Base-by-base conservation (phyloP, 2,113 vertebrate species). In the Hiodon alosoides region DNA sequence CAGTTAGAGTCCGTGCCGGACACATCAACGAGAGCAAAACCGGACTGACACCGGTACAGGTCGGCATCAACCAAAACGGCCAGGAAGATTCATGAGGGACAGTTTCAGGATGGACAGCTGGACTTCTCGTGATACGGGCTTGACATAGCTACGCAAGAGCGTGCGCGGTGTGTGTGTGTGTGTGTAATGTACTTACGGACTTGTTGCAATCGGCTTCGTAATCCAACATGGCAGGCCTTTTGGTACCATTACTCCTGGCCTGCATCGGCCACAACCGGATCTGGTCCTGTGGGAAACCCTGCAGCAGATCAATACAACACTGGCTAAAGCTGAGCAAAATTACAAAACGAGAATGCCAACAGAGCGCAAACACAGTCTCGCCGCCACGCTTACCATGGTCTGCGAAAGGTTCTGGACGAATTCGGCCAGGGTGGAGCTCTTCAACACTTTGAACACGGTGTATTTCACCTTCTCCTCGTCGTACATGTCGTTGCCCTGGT, bases 191-290 rank as follows among this genome's bases (percentile, higher is more conserved):
- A 88, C 87, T 93, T 85, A 99, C 96, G 74, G 97, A 97, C 90
- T 98, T 98, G 90, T 89, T 98, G 90, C 95, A 95, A 78, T 99
- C 97, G 0, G 95, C 96, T 90, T 98, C 97, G 10, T 98, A 98
- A 86, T 99, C 97, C 75, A 98, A 86, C 97, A 99, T 99, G 31
- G 97, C 97, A 0, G 97, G 97, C 64, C 97, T 89, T 83, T 98
- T 98, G 73, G 97, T 99, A 79, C 97, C 97, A 3, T 99, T 99
- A 89, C 96, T 98, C 79, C 97, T 93, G 2, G 97, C 97, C 85
- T 99, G 97, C 96, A 99, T 99, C 80, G 97, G 97, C 97, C 97
- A 99, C 80, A 99, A 89, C 76, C 97, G 93, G 89, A 99, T 99
- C 83, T 99, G 97, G 89, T 99, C 97, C 87, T 98, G 97, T 74